Base-by-base conservation (phyloP, 2,113 vertebrate species). In the Zeus faber region DNA sequence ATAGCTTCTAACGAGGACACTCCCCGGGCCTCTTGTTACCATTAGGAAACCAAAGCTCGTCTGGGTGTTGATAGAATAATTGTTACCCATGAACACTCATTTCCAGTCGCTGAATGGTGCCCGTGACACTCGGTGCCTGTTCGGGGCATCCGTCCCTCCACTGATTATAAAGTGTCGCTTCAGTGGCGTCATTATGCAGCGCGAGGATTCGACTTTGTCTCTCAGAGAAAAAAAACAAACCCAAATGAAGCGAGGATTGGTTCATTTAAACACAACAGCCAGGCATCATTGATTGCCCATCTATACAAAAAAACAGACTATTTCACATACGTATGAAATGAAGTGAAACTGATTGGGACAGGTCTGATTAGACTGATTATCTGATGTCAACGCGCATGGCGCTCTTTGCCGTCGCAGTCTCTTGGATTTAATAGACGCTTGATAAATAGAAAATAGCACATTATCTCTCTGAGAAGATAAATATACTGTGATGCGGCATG, bases 41-140 rank as follows among this genome's bases (percentile, higher is more conserved):
- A 20, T 37, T 37, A n/a, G 26, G 49, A 52, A 52, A 52, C 17
- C 49, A 52, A n/a, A 52, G 49, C 49, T 23, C 23, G 23, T 22
- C 2, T 41, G 18, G 35, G 31, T 52, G 29, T 39, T 52, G 31
- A 52, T 52, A 21, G 24, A 52, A 52, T 52, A 52, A 52, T 52
- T 52, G 18, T 52, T 11, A 52, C 29, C 31, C 49, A 37, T 37
- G 21, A 11, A 52, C 29, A 37, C 31, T 35, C 33, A 22, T 20
- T 37, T 14, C 49, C 21, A 52, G 29, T 37, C 49, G 6, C n/a
- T 52, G 31, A 23, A 22, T 35, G 14, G 49, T 13, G 21, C 10
- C 33, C 18, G 20, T 35, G 29, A n/a, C 49, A 11, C 4, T 23
- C 46, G n/a, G n/a, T n/a, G n/a, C 27, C 23, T 49, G 20, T 9